Conservation (phyloP, 2,113 vertebrate genomes). For the Ochotona princeps region DNA sequence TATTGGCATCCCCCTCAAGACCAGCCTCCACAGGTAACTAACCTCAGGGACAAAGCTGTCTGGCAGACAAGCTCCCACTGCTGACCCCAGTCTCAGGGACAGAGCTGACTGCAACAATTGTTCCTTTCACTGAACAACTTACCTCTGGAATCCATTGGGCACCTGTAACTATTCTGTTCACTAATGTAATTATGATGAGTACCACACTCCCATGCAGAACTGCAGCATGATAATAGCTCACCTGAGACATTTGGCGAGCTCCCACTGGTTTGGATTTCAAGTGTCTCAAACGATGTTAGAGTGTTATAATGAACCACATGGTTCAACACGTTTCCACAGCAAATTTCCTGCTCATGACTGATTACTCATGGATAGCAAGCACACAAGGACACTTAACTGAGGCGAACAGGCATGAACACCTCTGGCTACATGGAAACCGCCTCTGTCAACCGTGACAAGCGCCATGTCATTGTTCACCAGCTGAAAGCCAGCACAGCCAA, state of each 20-base stretch:
- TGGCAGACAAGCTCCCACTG: neutral
- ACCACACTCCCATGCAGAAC: neutral
- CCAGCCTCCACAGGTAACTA: too few relatives aligned
- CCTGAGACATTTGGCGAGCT: neutral
- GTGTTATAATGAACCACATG: neutral
- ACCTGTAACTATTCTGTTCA: neutral
- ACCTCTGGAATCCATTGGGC: neutral
- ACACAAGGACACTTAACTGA: conserved; percentile 71
- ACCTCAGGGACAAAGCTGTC: too few relatives aligned
- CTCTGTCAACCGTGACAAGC: conserved; percentile 41
- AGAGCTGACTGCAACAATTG: neutral
- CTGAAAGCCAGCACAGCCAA: conserved; percentile 76
- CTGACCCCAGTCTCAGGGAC: neutral
- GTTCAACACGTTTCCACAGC: conserved; percentile 46
- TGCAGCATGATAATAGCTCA: too few relatives aligned
- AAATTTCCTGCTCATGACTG: conserved; percentile 62
- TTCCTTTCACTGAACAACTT: neutral
- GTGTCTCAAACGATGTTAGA: neutral
- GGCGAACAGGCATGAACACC: conserved; percentile 74
- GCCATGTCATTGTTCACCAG: neutral
- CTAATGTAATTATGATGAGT: neutral
- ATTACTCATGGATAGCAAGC: conserved; percentile 56
- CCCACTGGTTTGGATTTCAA: accelerated
- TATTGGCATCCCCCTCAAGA: neutral
- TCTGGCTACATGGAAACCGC: conserved; percentile 79